Conservation (phyloP, 2,113 vertebrate genomes). For the Bostrychus sinensis region DNA sequence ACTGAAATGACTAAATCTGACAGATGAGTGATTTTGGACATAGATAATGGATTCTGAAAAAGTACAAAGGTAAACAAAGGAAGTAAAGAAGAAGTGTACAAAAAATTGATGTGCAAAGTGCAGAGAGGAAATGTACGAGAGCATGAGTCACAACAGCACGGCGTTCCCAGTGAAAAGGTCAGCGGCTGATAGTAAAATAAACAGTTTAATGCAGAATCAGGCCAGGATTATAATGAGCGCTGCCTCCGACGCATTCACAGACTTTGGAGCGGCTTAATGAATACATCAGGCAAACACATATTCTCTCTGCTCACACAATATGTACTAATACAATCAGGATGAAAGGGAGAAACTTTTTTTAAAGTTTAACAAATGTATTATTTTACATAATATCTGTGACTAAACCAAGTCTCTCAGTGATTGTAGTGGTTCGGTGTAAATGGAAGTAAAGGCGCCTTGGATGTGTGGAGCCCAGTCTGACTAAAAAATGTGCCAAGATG, state of each 20-base stretch:
- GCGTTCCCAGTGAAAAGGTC: conserved; percentile 47
- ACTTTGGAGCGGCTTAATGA: conserved; percentile 43
- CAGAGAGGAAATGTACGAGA: neutral
- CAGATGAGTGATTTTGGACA: neutral
- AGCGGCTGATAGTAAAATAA: conserved; percentile 44
- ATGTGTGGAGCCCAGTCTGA: too few species aligned
- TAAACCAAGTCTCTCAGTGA: too few species aligned
- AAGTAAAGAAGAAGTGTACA: neutral
- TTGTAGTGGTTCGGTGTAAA: too few species aligned
- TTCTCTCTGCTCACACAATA: neutral
- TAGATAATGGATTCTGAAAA: neutral
- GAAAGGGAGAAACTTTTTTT: neutral
- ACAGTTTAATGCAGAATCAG: conserved; percentile 45
- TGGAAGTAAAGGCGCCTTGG: too few species aligned
- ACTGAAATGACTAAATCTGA: neutral
- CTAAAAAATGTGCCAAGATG: too few species aligned
- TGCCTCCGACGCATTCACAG: conserved; percentile 27
- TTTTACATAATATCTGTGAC: neutral
- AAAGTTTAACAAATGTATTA: neutral
- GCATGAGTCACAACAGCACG: neutral
- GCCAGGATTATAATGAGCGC: conserved; percentile 31
- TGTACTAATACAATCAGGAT: neutral
- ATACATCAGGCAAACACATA: conserved; percentile 7
- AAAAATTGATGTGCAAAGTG: neutral
- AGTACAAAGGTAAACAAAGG: neutral